phyloP scores from a whole-genome alignment of 2,797 vertebrate genomes.

The Garrulus glandarius region DNA sequence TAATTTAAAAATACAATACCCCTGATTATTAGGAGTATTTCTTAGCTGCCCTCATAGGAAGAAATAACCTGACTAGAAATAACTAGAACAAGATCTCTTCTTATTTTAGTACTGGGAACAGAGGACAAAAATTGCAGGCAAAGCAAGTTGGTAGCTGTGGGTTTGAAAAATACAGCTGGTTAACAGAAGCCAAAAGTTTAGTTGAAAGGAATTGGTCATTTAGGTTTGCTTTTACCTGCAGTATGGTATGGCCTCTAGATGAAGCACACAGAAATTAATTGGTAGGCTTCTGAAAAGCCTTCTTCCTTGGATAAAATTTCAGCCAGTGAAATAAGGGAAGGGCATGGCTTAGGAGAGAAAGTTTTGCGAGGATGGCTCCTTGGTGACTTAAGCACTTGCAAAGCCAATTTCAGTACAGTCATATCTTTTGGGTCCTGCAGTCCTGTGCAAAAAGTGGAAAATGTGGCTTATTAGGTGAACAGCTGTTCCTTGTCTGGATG shows the following conservation, averaged over 20 bases:
- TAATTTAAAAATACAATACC: conserved; percentile 16
- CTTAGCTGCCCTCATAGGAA: background rate
- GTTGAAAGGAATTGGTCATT: background rate
- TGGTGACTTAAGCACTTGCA: background rate
- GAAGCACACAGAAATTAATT: background rate
- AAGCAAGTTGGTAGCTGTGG: background rate
- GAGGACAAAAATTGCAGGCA: background rate
- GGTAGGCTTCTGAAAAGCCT: background rate
- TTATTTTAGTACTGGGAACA: background rate
- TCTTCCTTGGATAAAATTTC: background rate
- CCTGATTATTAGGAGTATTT: conserved; percentile 8
- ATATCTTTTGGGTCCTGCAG: background rate
- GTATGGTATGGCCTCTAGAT: background rate
- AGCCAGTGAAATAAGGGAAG: background rate
- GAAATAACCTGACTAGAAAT: background rate
- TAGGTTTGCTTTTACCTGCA: background rate
- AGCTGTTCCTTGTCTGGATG: conserved; percentile 72
- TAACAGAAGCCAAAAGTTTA: background rate
- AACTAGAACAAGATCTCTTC: background rate
- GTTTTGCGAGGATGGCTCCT: background rate
- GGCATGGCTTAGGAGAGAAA: background rate
- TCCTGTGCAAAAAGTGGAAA: conserved; percentile 28
- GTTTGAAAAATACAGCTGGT: background rate
- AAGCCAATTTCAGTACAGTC: background rate
- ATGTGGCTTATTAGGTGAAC: conserved; percentile 58